Percentiles rank a stretch among this genome's conserved stretches.
Evolutionary conservation across 2,888 invertebrate species (phyloP).

Genomic region (Notodonta dromedarius): DNA sequence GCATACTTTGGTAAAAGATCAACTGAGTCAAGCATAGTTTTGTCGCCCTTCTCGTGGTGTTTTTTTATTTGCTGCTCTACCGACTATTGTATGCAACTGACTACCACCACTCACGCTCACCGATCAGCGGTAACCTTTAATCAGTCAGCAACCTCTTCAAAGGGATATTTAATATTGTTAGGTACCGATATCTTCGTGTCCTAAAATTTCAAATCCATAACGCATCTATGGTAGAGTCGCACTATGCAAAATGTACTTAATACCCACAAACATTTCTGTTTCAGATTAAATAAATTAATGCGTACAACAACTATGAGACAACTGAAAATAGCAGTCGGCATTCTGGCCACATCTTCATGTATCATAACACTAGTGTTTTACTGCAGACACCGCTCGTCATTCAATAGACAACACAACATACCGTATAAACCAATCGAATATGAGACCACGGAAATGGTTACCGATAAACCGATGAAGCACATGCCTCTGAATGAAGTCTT

Average conservation of each 20-base stretch:
- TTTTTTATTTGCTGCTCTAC: no score
- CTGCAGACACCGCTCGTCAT: conserved; percentile 47
- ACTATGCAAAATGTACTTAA: neutral
- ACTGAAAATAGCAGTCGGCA: conserved; percentile 44
- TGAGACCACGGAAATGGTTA: conserved; percentile 15
- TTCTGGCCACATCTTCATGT: conserved; percentile 38
- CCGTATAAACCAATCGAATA: conserved; percentile 2
- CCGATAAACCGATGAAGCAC: conserved; percentile 50
- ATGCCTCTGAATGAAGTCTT: conserved; percentile 50
- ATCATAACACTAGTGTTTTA: conserved; percentile 51
- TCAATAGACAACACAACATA: conserved; percentile 13
- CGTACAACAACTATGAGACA: conserved; percentile 54
- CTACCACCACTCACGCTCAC: no score
- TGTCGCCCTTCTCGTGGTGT: no score
- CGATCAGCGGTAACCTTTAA: no score
- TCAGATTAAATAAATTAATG: conserved; percentile 55
- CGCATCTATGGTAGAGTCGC: neutral
- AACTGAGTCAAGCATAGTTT: no score
- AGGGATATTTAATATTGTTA: no score
- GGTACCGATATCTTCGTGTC: no score
- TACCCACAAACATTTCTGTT: conserved; percentile 29
- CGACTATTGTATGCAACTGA: no score
- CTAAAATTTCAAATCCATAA: no score
- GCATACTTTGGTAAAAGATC: no score
- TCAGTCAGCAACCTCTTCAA: no score